These are phyloP conservation scores for Drosophila parthenogenetica DNA, from an alignment of 2,888 invertebrate species.

Conservation along the genomic window DNA sequence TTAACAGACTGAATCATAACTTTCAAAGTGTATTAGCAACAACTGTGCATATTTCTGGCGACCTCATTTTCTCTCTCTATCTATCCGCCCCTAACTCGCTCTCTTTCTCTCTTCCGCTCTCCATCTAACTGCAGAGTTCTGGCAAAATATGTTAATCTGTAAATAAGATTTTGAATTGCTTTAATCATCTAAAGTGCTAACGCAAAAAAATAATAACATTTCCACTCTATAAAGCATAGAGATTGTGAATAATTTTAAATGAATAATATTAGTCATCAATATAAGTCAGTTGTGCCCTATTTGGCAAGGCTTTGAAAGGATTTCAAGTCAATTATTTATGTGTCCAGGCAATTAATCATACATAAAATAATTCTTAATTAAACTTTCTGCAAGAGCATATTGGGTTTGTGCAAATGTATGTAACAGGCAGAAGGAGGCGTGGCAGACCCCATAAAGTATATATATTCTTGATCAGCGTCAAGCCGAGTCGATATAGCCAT, in stretches of 20 bases:
- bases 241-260: background rate
- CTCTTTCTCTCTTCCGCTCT: background rate
- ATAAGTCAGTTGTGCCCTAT: background rate
- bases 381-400: too few species aligned
- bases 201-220: background rate
- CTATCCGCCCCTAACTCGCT: background rate
- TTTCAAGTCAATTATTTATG: too few species aligned
- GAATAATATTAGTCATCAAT: background rate
- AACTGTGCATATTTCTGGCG: constrained; percentile 20
- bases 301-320: too few species aligned
- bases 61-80: constrained; percentile 2
- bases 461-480: too few species aligned
- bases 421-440: too few species aligned
- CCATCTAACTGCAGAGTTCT: background rate
- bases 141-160: constrained; percentile 37
- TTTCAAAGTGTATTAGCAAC: constrained; percentile 40
- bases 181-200: constrained; percentile 13
- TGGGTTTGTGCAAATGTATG: too few species aligned
- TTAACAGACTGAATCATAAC: constrained; percentile 35
- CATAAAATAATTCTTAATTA: too few species aligned
- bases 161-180: constrained; percentile 33
- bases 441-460: too few species aligned
- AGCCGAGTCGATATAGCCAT: too few species aligned
- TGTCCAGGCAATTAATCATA: too few species aligned
- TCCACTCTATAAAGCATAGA: background rate